Evolutionary conservation across 2,113 vertebrate genomes (phyloP).

Genomic region (Trogon melanurus): DNA sequence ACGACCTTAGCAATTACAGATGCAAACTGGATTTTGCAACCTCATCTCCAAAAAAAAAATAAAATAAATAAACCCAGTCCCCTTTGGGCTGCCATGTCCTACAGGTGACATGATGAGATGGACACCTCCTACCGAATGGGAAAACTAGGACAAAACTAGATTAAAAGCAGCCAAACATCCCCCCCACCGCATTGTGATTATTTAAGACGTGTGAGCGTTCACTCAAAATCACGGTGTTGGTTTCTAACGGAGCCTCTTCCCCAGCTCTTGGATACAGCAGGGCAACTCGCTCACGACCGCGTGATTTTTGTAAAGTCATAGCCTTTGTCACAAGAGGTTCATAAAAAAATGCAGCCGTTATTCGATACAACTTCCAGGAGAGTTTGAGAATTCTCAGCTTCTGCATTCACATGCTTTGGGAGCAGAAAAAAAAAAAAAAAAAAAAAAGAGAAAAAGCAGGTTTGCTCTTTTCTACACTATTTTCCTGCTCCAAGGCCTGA

Average conservation of each 20-base stretch:
- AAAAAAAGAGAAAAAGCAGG: not conserved
- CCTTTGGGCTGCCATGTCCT: not conserved
- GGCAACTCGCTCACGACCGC: not conserved
- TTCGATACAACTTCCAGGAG: not conserved
- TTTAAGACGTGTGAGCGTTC: not conserved
- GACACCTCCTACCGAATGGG: not conserved
- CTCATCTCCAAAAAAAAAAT: not conserved
- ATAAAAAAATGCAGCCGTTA: constrained; percentile 30
- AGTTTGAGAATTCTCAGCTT: constrained; percentile 18
- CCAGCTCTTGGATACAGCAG: not conserved
- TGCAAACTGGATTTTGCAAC: not conserved
- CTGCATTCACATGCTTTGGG: not conserved
- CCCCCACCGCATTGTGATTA: not conserved
- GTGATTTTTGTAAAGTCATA: constrained; percentile 40
- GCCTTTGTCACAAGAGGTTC: constrained; percentile 26
- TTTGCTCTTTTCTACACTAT: constrained; percentile 15
- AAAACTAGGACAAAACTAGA: not conserved
- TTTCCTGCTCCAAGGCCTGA: not conserved
- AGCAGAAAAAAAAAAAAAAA: not conserved
- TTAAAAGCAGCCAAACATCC: not conserved
- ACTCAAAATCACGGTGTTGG: not conserved
- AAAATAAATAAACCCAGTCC: not conserved
- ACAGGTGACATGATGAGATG: not conserved
- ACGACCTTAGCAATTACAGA: not conserved
- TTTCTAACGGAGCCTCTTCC: not conserved